Base-by-base conservation (phyloP, 2,113 vertebrate species). In the Crotalus tigris region DNA sequence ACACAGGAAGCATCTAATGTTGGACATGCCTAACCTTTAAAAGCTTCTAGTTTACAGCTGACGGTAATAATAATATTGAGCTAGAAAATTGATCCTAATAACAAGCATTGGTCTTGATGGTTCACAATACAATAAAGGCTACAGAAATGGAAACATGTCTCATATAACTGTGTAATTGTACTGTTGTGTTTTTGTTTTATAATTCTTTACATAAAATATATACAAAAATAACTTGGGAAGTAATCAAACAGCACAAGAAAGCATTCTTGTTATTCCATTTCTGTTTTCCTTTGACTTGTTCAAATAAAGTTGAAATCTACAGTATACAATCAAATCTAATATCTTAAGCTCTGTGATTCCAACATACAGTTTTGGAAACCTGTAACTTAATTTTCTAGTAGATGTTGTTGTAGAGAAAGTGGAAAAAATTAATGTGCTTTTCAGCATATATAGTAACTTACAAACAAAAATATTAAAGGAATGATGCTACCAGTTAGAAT, bases 271-370 rank as follows among this genome's bases (percentile, higher is more conserved):
- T 46, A 46, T 46, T 75, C n/a, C 24, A 44, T 49, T 61, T 12
- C 49, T 21, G 1, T 49, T 55, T 58, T 64, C 51, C n/a, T n/a
- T 57, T 29, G 15, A 13, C 61, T 55, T 8, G 2, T 85, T 17
- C 57, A 2, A 13, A 85, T 17, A 44, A 51, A 51, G 49, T 39
- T 24, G 39, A 75, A 15, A 19, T 55, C 51, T 75, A 59, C 3
- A 1, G 51, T 81, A 19, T 86, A 0, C 0, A 23, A 3, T 0
- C 21, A 91, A 26, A 0, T 2, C 75, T 0, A 88, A 55, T 87
- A 23, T 39, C 92, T 0, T 49, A 0, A 44, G 46, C 85, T 69
- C 86, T 89, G 90, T 87, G 86, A 91, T 89, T 3, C 23, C 33
- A 91, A 57, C 9, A 91, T 91, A 44, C 7, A 0, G 0, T 1